A percentile compares a stretch with the other conserved stretches of the same genome.
phyloP scores from a whole-genome alignment of 2,888 invertebrate species.

The Amphipyra berbera region DNA sequence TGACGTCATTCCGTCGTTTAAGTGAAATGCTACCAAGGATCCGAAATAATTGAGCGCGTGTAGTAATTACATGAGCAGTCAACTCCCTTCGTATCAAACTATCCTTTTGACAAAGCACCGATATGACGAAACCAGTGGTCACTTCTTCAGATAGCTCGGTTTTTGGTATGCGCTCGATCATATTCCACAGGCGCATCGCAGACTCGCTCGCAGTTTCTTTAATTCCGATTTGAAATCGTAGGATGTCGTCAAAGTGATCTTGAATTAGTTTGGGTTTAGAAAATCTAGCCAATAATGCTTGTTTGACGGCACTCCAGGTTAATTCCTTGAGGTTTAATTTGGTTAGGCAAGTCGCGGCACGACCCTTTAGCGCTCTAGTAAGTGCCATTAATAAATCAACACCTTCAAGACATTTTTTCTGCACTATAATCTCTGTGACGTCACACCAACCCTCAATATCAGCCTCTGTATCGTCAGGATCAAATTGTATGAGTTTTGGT shows the following conservation, averaged over 20 bases:
- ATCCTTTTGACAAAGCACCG: constrained; percentile 9
- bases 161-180: constrained; percentile 41
- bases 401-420: too few species aligned
- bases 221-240: constrained; percentile 38
- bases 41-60: not conserved
- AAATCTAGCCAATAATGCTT: constrained; percentile 40
- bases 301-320: constrained; percentile 24
- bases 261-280: constrained; percentile 41
- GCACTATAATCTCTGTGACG: too few species aligned
- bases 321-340: constrained; percentile 34
- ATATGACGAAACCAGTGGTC: constrained; percentile 6
- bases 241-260: constrained; percentile 53
- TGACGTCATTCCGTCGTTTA: not conserved
- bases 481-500: too few species aligned
- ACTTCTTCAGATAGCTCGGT: constrained; percentile 3
- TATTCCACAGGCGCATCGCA: constrained; percentile 40
- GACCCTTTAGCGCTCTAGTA: constrained; percentile 54
- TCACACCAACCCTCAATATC: too few species aligned
- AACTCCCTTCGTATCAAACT: not conserved
- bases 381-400: too few species aligned
- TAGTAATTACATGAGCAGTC: not conserved
- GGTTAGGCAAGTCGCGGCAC: constrained; percentile 43
- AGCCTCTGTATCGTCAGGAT: too few species aligned
- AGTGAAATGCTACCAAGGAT: not conserved
- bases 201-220: constrained; percentile 27